phyloP scores from a whole-genome alignment of 2,797 vertebrate species.

The Amblyopsis hoosieri region DNA sequence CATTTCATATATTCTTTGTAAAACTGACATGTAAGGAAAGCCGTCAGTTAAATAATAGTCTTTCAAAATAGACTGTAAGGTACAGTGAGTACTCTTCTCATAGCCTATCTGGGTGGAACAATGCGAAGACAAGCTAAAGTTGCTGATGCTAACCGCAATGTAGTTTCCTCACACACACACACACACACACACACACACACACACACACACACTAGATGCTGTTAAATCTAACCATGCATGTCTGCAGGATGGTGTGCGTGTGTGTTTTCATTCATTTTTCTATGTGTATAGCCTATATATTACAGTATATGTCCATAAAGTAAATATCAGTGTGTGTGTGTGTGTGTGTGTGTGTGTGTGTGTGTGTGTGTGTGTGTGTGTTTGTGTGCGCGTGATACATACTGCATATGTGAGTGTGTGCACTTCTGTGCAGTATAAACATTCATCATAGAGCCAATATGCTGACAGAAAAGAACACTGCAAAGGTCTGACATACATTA shows the following conservation, averaged over 20 bases:
- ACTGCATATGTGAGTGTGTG: slow-evolving; percentile 1
- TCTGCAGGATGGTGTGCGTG: slow-evolving; percentile 1
- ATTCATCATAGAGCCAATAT: slow-evolving; percentile 30
- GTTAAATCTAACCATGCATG: slow-evolving; percentile 29
- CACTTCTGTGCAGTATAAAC: slow-evolving; percentile 28
- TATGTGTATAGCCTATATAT: background rate
- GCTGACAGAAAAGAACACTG: slow-evolving; percentile 16
- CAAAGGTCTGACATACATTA: slow-evolving; percentile 18
- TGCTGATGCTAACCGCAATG: slow-evolving; percentile 11
- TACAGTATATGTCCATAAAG: background rate
- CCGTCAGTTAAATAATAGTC: too few relatives aligned
- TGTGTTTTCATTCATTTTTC: slow-evolving; percentile 2
- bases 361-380: slow-evolving; percentile 5
- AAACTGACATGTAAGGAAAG: too few relatives aligned
- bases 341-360: slow-evolving; percentile 8
- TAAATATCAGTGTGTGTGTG: background rate
- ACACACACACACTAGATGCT: slow-evolving; percentile 6
- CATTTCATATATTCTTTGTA: too few relatives aligned
- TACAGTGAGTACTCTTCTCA: slow-evolving; percentile 4
- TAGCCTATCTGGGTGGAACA: slow-evolving; percentile 13
- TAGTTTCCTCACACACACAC: slow-evolving; percentile 5
- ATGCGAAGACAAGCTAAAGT: slow-evolving; percentile 10
- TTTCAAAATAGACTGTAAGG: too few relatives aligned
- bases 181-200: background rate
- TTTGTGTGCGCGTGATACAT: background rate